Percentiles rank a stretch among this genome's conserved stretches.
phyloP scores from a whole-genome alignment of 2,797 vertebrate species.

The Ambastaia sidthimunki region DNA sequence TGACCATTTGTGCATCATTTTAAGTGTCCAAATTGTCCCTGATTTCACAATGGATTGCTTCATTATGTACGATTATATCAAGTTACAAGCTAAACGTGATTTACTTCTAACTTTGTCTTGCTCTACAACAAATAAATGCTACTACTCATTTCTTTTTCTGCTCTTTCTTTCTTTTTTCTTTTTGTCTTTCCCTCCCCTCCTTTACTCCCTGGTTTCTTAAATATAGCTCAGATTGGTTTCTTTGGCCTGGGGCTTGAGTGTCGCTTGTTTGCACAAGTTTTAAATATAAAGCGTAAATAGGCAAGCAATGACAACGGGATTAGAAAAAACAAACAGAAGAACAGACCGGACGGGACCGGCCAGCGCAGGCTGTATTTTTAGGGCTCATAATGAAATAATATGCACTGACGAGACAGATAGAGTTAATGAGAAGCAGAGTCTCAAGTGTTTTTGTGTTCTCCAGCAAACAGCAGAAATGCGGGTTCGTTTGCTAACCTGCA shows the following conservation, averaged over 20 bases:
- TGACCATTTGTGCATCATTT: neutral
- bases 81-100: neutral
- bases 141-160: conserved; percentile 38
- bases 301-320: conserved; percentile 1
- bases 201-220: conserved; percentile 25
- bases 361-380: conserved; percentile 15
- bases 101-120: too few species aligned
- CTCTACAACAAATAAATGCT: conserved; percentile 34
- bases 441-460: neutral
- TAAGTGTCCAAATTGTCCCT: neutral
- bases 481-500: conserved; percentile 34
- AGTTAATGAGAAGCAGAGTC: neutral
- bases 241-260: neutral
- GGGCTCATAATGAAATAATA: neutral
- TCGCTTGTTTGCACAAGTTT: conserved; percentile 8
- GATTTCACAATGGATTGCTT: neutral
- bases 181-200: neutral
- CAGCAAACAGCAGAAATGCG: conserved; percentile 34
- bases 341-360: neutral
- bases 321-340: neutral
- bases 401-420: neutral
- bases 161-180: conserved; percentile 27
- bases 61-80: neutral
- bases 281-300: conserved; percentile 12
- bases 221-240: conserved; percentile 42